Conservation (phyloP, 2,797 vertebrate species). For the Oophaga sylvatica region DNA sequence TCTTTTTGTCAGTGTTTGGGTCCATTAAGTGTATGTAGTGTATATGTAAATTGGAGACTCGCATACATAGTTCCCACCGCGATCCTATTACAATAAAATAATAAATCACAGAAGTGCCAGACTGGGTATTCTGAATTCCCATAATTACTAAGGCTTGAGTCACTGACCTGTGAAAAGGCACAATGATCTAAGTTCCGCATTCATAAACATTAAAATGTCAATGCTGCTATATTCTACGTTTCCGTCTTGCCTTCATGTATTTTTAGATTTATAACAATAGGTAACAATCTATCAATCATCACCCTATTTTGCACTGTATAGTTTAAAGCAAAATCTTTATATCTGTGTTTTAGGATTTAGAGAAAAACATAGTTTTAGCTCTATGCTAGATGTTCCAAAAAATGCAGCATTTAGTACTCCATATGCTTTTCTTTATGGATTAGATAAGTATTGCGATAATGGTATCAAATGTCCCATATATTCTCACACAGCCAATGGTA, state of each 20-base stretch:
- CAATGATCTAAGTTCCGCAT: not conserved
- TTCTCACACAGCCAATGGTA: not conserved
- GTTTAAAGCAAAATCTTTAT: not conserved
- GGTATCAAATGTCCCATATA: not conserved
- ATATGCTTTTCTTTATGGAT: not conserved
- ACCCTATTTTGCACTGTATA: not conserved
- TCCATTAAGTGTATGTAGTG: not conserved
- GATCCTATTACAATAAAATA: slow-evolving; percentile 9
- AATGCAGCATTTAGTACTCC: not conserved
- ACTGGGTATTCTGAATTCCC: not conserved
- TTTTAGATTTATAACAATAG: not conserved
- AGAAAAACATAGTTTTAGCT: not conserved
- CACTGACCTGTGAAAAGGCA: slow-evolving; percentile 6
- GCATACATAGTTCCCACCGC: not conserved
- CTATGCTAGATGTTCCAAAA: not conserved
- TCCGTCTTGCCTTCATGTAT: not conserved
- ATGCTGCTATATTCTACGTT: not conserved
- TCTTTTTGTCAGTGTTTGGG: not conserved
- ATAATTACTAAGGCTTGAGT: slow-evolving; percentile 4
- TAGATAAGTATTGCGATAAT: not conserved
- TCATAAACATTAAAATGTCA: slow-evolving; percentile 19
- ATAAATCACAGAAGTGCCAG: not conserved
- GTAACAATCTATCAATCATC: slow-evolving; percentile 11
- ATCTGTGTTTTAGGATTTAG: not conserved
- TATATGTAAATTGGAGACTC: not conserved